Evolutionary conservation across 1,140 invertebrate genomes (phyloP), one percentile per base, ranked within the genome.

Genomic region (Scaptomyza montana): DNA sequence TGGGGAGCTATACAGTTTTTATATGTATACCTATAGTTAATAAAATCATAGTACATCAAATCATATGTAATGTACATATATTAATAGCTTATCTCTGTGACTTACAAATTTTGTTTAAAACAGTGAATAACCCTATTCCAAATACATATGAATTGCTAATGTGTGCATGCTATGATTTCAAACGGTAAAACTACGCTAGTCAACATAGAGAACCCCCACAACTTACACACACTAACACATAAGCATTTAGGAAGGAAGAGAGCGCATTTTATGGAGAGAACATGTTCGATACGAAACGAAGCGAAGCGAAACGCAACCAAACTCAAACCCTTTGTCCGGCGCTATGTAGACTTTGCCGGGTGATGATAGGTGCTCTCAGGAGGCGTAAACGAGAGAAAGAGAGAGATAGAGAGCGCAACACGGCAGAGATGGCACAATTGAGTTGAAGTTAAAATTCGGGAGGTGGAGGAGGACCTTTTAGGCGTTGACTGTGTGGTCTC

Each of bases 261-360:
- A 43, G 41, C 10, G 12, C 9, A 16, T 50, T 59, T 30, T 45
- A 25, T 66, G 69, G 54, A 72, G 63, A 66, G 53, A 50, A 43
- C 55, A 57, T 59, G 30, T 62, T 39, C 39, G 45, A 53, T 13
- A 21, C 46, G 46, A 67, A 51, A 45, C 56, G 65, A 65, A 55
- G 30, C 46, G 56, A n/a, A 46, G 30, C 46, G 56, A n/a, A 46
- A 55, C 12, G 30, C 5, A 62, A 62, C 43, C 41, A 13, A 68
- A 55, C 70, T 49, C 70, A 68, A 62, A 73, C 74, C 54, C 47
- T 68, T 46, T 43, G 73, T 50, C 67, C 56, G 67, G 30, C 53
- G 39, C 57, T 46, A 67, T 72, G 74, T 41, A 76, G 74, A 76
- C 74, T 77, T 74, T 69, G 71, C 55, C 47, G 51, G 74, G 47